phyloP scores from a whole-genome alignment of 2,113 vertebrate genomes.

The Pyrgilauda ruficollis region DNA sequence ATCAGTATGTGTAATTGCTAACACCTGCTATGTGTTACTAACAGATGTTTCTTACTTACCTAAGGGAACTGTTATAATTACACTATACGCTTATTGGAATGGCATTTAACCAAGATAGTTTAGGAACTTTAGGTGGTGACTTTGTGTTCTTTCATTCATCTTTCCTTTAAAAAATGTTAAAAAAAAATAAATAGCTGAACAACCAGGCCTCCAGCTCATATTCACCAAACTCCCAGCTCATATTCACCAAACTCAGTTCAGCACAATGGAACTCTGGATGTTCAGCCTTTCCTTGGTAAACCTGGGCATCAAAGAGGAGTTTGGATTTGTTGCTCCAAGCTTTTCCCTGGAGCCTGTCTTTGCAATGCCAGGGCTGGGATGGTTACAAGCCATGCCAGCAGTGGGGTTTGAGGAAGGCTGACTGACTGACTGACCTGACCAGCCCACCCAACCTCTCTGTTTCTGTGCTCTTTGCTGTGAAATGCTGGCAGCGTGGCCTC shows the following conservation, averaged over 20 bases:
- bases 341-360: neutral
- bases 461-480: neutral
- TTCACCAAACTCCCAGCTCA: neutral
- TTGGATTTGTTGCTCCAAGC: neutral
- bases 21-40: slow-evolving; percentile 79
- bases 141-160: slow-evolving; percentile 63
- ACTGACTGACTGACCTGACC: too few relatives aligned
- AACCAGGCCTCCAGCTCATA: neutral
- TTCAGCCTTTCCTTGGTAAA: neutral
- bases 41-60: slow-evolving; percentile 81
- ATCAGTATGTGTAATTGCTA: slow-evolving; percentile 79
- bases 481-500: neutral
- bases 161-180: neutral
- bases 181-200: neutral
- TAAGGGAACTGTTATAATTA: slow-evolving; percentile 80
- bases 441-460: neutral
- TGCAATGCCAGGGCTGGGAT: neutral
- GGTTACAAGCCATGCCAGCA: rapidly evolving
- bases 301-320: too few relatives aligned
- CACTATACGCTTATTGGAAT: slow-evolving; percentile 73
- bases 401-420: too few relatives aligned
- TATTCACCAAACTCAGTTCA: neutral
- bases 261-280: neutral
- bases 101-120: slow-evolving; percentile 74
- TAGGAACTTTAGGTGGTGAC: slow-evolving; percentile 69